phyloP scores from a whole-genome alignment of 2,888 invertebrate genomes.

The Galerucella pusilla region DNA sequence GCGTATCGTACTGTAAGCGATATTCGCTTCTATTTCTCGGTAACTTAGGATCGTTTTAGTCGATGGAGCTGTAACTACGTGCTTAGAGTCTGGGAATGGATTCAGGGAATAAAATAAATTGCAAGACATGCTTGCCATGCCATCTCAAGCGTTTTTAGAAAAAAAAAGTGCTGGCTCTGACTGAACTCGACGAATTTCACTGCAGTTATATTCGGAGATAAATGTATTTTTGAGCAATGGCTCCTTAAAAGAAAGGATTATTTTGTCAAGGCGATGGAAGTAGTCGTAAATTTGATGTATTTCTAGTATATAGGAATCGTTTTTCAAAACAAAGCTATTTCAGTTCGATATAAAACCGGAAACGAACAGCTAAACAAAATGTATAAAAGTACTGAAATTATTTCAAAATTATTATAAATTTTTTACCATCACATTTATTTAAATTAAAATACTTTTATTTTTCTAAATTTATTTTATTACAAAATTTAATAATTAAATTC shows the following conservation, averaged over 20 bases:
- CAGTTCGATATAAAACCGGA: conserved; percentile 1
- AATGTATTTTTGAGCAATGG: conserved; percentile 36
- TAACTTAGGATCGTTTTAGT: conserved; percentile 38
- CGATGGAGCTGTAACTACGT: conserved; percentile 55
- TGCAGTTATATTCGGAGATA: conserved; percentile 37
- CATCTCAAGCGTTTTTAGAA: conserved; percentile 57
- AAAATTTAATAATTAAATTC: no score
- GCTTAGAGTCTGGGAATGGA: conserved; percentile 63
- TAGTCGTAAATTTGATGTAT: conserved; percentile 37
- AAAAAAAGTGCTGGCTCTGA: conserved; percentile 39
- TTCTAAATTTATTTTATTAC: no score
- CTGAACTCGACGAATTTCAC: conserved; percentile 36
- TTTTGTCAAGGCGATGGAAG: conserved; percentile 32
- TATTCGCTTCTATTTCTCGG: conserved; percentile 39
- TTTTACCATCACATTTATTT: no score
- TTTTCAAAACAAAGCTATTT: conserved; percentile 25
- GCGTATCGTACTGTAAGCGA: conserved; percentile 47
- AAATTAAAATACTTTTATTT: no score
- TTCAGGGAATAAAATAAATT: conserved; percentile 65
- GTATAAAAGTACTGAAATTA: no score
- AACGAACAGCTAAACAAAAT: not conserved
- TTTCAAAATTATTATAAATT: no score
- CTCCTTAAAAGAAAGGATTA: conserved; percentile 39
- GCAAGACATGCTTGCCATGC: conserved; percentile 60
- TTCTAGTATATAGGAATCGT: conserved; percentile 34